Evolutionary conservation across 2,888 invertebrate genomes (phyloP), one percentile per base, ranked within the genome.

Genomic region (Lasioglossum villosulum): DNA sequence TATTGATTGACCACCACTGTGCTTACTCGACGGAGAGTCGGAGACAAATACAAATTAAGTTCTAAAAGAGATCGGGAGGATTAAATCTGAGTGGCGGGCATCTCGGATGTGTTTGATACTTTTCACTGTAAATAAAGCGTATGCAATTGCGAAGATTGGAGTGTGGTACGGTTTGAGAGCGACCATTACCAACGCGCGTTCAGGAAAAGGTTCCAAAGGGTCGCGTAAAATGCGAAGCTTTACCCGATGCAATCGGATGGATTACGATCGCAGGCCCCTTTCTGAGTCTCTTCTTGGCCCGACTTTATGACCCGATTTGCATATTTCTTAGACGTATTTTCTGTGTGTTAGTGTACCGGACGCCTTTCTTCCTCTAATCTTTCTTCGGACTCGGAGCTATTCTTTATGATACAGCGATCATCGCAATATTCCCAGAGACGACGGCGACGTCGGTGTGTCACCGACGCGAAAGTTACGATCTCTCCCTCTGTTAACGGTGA

Each of bases 391-490:
- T n/a, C 23, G n/a, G 16, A 70, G 45, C 56, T 34, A 75, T 59
- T 75, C 75, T 80, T 75, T 80, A 75, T 59, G 59, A 56, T 42
- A 34, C 27, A 42, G 19, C 30, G 42, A 63, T 79, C 16, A 3
- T 42, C 66, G 56, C 34, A 66, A 76, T 56, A 56, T 72, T 74
- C 66, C 14, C n/a, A 42, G 19, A 52, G 80, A 80, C 73, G 52
- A 45, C 73, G 52, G 14, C 52, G 80, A 16, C 34, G 83, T 76
- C 78, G 84, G 68, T 12, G 16, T 78, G 78, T 75, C 83, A 87
- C 52, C 70, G 85, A 87, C 72, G 81, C 83, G 87, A 87, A 81
- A 87, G 79, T 88, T 88, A 88, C 81, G 88, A 79, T 79, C 63
- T 63, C 66, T 27, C 68, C 75, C 14, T 39, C 39, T 39, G n/a